Conservation (phyloP, 2,888 invertebrate genomes). For the Sinotaia quadrata region DNA sequence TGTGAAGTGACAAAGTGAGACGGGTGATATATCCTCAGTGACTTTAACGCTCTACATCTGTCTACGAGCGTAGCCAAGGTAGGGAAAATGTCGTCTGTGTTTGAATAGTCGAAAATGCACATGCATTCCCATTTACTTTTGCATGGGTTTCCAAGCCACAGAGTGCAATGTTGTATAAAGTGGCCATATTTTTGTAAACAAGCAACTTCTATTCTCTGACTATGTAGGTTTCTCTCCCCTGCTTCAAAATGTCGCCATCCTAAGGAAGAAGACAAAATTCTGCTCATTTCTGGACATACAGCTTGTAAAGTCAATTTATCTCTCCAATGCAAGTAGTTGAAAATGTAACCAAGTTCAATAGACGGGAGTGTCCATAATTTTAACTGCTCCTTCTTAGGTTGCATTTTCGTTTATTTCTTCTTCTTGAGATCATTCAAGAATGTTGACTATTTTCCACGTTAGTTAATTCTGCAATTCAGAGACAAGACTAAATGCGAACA, state of each 20-base stretch:
- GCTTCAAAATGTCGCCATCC: conserved; percentile 18
- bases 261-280: conserved; percentile 8
- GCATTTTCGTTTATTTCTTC: too few relatives aligned
- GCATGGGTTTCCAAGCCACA: conserved; percentile 23
- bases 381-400: too few relatives aligned
- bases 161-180: conserved; percentile 25
- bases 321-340: conserved; percentile 20
- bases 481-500: too few relatives aligned
- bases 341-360: conserved; percentile 17
- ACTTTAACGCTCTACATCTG: conserved; percentile 12
- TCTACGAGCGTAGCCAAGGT: conserved; percentile 8
- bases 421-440: too few relatives aligned
- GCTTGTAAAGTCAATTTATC: conserved; percentile 15
- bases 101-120: conserved; percentile 4
- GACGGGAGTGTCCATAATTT: conserved; percentile 13
- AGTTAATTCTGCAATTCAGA: too few relatives aligned
- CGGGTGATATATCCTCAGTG: conserved; percentile 21
- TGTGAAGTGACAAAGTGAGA: conserved; percentile 20
- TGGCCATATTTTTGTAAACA: conserved; percentile 16
- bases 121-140: conserved; percentile 22
- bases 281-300: conserved; percentile 5
- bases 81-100: conserved; percentile 10
- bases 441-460: too few relatives aligned
- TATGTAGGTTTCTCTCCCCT: not conserved
- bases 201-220: conserved; percentile 12